Base-by-base conservation (phyloP, 2,113 vertebrate species). In the Salvelinus alpinus region DNA sequence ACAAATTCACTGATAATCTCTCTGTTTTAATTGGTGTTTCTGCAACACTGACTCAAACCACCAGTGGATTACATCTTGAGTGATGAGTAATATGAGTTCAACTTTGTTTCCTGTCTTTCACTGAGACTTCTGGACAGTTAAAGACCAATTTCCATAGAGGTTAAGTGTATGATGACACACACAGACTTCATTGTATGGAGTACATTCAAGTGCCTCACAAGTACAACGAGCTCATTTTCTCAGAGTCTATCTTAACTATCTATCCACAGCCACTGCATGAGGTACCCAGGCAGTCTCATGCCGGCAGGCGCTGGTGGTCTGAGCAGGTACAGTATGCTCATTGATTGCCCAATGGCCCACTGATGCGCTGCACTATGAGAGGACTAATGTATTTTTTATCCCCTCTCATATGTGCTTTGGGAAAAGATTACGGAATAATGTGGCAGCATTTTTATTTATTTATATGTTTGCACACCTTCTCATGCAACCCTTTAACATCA, bases 21-120 rank as follows among this genome's bases (percentile, higher is more conserved):
- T 82, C 72, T 88, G 81, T 88, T 91, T 90, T 92, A 91, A 90
- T 91, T 90, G 88, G 90, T 89, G 91, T 92, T 92, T 92, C 87
- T 57, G 62, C 91, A 80, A 79, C 79, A 80, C 77, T 83, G 83
- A 83, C 72, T 88, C 80, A 80, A 89, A 82, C 81, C 84, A 86
- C 84, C 60, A 47, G 82, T 88, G 84, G 84, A 88, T 87, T 85
- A 62, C 84, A 83, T 85, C n/a, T 75, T 79, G 86, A 74, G 64
- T 80, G 68, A 80, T 82, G 76, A 79, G 79, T 84, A 80, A 88
- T 86, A 81, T 0, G 66, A 68, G 29, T 68, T 54, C 48, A 54
- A 44, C 48, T 54, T 54, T 54, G 16, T 80, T 86, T 68, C 65
- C 64, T 44, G 27, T 47, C 64, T 72, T 8, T 70, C 83, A 84